A percentile compares a stretch with the other conserved stretches of the same genome.
phyloP scores from a whole-genome alignment of 2,797 vertebrate genomes.

The Nannoperca australis region DNA sequence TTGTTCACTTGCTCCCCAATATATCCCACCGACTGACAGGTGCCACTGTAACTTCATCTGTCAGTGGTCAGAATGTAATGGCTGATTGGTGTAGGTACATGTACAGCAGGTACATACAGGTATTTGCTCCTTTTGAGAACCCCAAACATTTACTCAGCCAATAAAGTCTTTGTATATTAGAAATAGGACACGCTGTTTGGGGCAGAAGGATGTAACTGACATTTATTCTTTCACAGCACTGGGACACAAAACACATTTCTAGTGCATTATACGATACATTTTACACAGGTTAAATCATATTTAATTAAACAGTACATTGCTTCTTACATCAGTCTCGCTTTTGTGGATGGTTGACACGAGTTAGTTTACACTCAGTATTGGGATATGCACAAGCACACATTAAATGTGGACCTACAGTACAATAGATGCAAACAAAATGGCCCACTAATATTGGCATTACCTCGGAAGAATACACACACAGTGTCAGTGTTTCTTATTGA shows the following conservation, averaged over 20 bases:
- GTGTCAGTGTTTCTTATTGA: not conserved
- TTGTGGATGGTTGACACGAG: not conserved
- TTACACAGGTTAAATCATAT: not conserved
- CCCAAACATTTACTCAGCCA: conserved; percentile 13
- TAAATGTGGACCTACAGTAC: not conserved
- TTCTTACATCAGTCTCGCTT: not conserved
- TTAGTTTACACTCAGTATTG: not conserved
- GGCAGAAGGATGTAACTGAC: not conserved
- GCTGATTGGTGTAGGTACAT: too few species aligned
- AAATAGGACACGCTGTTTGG: not conserved
- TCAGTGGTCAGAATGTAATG: too few species aligned
- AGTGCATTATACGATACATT: not conserved
- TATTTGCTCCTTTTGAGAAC: not conserved
- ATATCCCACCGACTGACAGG: too few species aligned
- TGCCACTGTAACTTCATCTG: too few species aligned
- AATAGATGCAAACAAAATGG: not conserved
- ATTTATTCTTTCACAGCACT: conserved; percentile 3
- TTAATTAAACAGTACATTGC: not conserved
- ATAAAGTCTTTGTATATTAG: not conserved
- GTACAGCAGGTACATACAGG: too few species aligned
- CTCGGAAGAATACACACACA: not conserved
- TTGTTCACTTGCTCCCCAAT: too few species aligned
- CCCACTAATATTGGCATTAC: not conserved
- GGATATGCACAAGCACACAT: not conserved
- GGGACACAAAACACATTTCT: not conserved